These are phyloP conservation scores for Portunus trituberculatus DNA, from an alignment of 1,140 invertebrate genomes.

Conservation along the genomic window DNA sequence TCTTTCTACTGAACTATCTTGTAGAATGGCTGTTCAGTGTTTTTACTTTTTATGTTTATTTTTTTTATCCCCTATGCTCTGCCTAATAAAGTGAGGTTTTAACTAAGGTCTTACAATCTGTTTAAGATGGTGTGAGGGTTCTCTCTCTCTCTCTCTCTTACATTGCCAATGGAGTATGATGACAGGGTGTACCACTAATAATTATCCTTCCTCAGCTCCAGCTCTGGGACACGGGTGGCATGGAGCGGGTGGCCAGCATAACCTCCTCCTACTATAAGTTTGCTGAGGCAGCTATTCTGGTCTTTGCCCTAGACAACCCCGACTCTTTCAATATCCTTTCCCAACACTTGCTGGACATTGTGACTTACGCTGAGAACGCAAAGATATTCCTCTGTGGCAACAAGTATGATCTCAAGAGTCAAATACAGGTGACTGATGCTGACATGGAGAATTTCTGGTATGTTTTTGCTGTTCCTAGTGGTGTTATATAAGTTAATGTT, in stretches of 20 bases:
- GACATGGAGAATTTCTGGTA: conserved; percentile 96
- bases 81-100: too few relatives aligned
- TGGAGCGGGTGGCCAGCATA: conserved; percentile 96
- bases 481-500: too few relatives aligned
- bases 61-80: too few relatives aligned
- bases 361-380: conserved; percentile 94
- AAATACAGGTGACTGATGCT: conserved; percentile 88
- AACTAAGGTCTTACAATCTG: too few relatives aligned
- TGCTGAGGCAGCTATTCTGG: conserved; percentile 93
- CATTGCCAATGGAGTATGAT: too few relatives aligned
- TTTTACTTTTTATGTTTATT: too few relatives aligned
- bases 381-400: conserved; percentile 96
- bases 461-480: conserved; percentile 67
- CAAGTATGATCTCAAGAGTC: conserved; percentile 89
- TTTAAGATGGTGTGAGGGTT: too few relatives aligned
- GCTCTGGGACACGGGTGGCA: conserved; percentile 96
- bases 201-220: conserved; percentile 85
- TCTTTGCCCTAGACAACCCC: conserved; percentile 94
- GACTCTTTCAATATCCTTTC: conserved; percentile 95
- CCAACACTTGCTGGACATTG: conserved; percentile 94
- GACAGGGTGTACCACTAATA: background rate
- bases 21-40: too few relatives aligned
- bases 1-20: too few relatives aligned
- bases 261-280: conserved; percentile 97
- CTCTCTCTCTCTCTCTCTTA: too few relatives aligned